Base-by-base conservation (phyloP, 2,797 vertebrate species). In the Anolis apletophallus region DNA sequence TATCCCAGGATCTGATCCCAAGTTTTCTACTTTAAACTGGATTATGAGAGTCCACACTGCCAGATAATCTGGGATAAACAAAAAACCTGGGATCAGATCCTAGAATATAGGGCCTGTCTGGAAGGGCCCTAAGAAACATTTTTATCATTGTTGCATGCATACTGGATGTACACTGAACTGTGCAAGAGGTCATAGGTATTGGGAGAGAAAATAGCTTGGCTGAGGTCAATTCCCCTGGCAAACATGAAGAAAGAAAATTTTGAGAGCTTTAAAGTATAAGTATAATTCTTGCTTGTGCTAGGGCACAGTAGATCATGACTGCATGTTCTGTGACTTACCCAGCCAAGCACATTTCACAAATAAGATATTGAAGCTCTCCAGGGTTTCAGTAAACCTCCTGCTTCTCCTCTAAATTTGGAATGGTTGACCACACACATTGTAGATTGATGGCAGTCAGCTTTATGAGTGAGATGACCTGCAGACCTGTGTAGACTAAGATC, bases 181-280 rank as follows among this genome's bases (percentile, higher is more conserved):
- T 77, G 54, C 83, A 54, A 0, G 26, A 90, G 80, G 86, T 88
- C 90, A 83, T 52, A 50, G 90, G 68, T 76, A 3, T 80, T 88
- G 89, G 40, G 40, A 67, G 23, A 85, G 11, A 64, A 7, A 85
- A 40, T 32, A 84, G 84, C 87, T 93, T 84, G 61, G 36, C 91
- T 80, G 0, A 0, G 82, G 79, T 82, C 61, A 72, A 74, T n/a
- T 90, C 0, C 0, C 61, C 29, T 54, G n/a, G 26, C 5, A 40
- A 40, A 19, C n/a, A 61, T 34, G 57, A 46, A 61, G 36, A 61
- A 26, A 61, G 29, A 83, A 75, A 61, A 83, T 8, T 4, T 73
- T 72, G 52, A 61, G 69, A 23, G 40, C 29, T 82, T 81, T 71
- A 67, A 32, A 12, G 10, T 61, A 10, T 73, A 59, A 74, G 29